Evolutionary conservation across 2,888 invertebrate species (phyloP).

Genomic region (Philereme transversata): DNA sequence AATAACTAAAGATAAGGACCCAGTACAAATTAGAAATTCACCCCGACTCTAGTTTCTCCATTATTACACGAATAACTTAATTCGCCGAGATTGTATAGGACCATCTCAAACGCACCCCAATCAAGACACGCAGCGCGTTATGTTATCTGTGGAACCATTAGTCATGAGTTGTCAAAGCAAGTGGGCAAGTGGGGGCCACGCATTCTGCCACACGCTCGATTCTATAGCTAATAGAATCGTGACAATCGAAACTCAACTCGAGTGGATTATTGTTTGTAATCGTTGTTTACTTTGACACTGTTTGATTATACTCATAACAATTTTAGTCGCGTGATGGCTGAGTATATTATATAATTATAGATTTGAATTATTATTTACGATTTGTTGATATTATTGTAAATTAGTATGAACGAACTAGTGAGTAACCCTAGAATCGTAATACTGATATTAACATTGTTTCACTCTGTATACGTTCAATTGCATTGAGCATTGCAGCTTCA

Average conservation of each 20-base stretch:
- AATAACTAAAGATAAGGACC: too few species aligned
- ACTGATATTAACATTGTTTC: too few species aligned
- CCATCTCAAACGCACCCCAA: slow-evolving; percentile 32
- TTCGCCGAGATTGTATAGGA: slow-evolving; percentile 32
- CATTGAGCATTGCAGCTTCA: too few species aligned
- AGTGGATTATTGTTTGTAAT: slow-evolving; percentile 38
- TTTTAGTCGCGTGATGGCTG: background rate
- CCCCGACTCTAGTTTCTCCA: too few species aligned
- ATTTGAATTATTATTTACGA: too few species aligned
- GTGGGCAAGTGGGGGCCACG: slow-evolving; percentile 40
- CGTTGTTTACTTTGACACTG: slow-evolving; percentile 20
- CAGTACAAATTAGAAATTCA: too few species aligned
- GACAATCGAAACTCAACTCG: slow-evolving; percentile 36
- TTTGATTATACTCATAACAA: slow-evolving; percentile 1
- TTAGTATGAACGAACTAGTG: too few species aligned
- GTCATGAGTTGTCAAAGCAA: slow-evolving; percentile 66
- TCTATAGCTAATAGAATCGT: slow-evolving; percentile 40
- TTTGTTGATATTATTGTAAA: too few species aligned
- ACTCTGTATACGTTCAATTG: too few species aligned
- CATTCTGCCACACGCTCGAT: slow-evolving; percentile 31
- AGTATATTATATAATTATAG: background rate
- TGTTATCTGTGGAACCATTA: slow-evolving; percentile 53
- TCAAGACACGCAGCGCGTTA: slow-evolving; percentile 29
- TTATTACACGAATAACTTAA: background rate
- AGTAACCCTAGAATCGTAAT: too few species aligned